Conservation (phyloP, 2,888 invertebrate genomes). For the Candidula unifasciata region DNA sequence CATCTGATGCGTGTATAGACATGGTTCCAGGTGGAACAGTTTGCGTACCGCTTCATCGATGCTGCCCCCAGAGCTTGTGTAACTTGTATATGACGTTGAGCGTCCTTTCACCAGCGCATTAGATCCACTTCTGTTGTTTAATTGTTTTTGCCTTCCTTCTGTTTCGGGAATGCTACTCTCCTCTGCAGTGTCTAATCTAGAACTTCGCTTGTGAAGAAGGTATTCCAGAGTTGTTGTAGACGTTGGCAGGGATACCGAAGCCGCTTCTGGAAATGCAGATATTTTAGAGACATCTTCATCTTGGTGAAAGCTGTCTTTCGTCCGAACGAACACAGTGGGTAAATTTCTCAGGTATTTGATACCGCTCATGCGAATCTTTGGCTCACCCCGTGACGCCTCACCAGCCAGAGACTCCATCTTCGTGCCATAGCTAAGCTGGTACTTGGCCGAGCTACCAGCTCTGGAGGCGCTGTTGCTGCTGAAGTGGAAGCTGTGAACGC, state of each 20-base stretch:
- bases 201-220: slow-evolving; percentile 22
- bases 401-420: not conserved
- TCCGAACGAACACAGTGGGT: not conserved
- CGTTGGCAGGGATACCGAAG: slow-evolving; percentile 42
- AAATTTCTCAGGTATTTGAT: not conserved
- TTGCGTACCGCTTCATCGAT: slow-evolving; percentile 32
- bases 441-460: not conserved
- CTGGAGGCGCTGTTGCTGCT: slow-evolving; percentile 8
- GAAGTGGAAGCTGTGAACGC: not conserved
- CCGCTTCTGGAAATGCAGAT: slow-evolving; percentile 19
- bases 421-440: not conserved
- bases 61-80: too few species aligned
- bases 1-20: slow-evolving; percentile 69
- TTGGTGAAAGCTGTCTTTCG: not conserved
- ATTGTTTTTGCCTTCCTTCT: not conserved
- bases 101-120: not conserved
- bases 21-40: slow-evolving; percentile 68
- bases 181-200: not conserved
- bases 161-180: not conserved
- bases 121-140: not conserved
- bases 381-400: not conserved
- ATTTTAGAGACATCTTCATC: not conserved
- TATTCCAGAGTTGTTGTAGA: slow-evolving; percentile 42
- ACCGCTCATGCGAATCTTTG: not conserved
- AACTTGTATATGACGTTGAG: not conserved